These are phyloP conservation scores for Hyperoplus immaculatus DNA, from an alignment of 2,797 vertebrate genomes.

Conservation along the genomic window DNA sequence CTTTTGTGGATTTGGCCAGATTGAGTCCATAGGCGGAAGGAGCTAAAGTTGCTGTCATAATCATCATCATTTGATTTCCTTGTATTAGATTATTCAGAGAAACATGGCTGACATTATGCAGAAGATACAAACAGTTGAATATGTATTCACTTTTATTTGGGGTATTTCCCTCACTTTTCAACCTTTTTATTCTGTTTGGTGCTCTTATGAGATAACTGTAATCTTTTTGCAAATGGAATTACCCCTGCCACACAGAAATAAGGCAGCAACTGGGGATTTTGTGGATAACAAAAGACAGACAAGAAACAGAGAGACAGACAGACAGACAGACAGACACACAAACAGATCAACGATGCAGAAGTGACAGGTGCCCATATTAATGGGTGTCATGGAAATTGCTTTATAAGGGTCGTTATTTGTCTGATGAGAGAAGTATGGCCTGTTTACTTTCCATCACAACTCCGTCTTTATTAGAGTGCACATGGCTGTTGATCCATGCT, in stretches of 20 bases:
- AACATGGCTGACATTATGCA: slow-evolving; percentile 1
- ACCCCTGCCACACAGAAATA: slow-evolving; percentile 3
- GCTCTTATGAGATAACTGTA: neutral
- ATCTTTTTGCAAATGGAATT: slow-evolving; percentile 17
- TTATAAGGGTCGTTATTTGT: slow-evolving; percentile 51
- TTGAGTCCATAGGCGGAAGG: slow-evolving; percentile 1
- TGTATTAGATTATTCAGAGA: neutral
- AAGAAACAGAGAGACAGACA: slow-evolving; percentile 2
- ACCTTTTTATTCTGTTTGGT: neutral
- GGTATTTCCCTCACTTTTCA: neutral
- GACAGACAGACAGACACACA: neutral
- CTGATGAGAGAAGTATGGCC: slow-evolving; percentile 55
- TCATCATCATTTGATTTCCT: neutral
- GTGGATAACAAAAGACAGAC: slow-evolving; percentile 14
- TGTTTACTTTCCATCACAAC: slow-evolving; percentile 58
- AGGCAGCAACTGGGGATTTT: neutral
- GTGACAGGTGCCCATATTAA: slow-evolving; percentile 4
- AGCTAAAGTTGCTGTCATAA: slow-evolving; percentile 4
- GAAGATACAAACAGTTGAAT: neutral
- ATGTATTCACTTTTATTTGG: neutral
- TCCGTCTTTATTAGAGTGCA: slow-evolving; percentile 71
- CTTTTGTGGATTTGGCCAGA: too few relatives aligned
- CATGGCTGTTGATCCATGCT: slow-evolving; percentile 75
- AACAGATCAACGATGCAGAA: neutral
- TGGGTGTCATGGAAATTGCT: slow-evolving; percentile 34